Evolutionary conservation across 1,140 invertebrate genomes (phyloP).

Genomic region (Anoplolepis gracilipes): DNA sequence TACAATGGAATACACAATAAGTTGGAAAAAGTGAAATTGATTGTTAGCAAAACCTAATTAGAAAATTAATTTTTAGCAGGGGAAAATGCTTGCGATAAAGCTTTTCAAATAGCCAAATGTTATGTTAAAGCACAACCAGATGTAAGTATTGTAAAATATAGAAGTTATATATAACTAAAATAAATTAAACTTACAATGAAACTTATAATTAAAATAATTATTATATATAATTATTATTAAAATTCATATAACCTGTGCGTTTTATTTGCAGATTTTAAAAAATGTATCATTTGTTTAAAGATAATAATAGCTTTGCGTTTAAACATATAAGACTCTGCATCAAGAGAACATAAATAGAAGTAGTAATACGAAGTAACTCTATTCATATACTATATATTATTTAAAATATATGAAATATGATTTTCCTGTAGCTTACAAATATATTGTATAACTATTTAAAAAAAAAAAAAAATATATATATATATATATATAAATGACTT

Average conservation of each 20-base stretch:
- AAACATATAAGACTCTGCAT: neutral
- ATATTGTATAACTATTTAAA: neutral
- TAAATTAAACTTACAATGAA: no score
- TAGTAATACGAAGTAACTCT: neutral
- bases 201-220: no score
- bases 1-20: conserved; percentile 29
- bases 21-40: neutral
- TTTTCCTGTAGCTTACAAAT: neutral
- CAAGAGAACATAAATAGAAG: neutral
- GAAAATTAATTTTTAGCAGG: conserved; percentile 67
- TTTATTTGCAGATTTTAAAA: conserved; percentile 52
- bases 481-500: neutral
- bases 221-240: no score
- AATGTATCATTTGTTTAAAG: conserved; percentile 19
- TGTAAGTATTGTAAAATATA: conserved; percentile 60
- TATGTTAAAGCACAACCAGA: conserved; percentile 74
- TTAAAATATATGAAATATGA: neutral
- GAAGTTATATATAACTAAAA: no score
- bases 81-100: conserved; percentile 77
- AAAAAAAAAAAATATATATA: neutral
- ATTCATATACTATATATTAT: neutral
- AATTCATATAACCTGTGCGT: neutral
- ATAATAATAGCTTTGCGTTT: neutral
- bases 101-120: conserved; percentile 78
- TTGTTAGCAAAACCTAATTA: neutral